These are phyloP conservation scores for Podarcis raffonei DNA, from an alignment of 2,113 vertebrate genomes.

Conservation along the genomic window DNA sequence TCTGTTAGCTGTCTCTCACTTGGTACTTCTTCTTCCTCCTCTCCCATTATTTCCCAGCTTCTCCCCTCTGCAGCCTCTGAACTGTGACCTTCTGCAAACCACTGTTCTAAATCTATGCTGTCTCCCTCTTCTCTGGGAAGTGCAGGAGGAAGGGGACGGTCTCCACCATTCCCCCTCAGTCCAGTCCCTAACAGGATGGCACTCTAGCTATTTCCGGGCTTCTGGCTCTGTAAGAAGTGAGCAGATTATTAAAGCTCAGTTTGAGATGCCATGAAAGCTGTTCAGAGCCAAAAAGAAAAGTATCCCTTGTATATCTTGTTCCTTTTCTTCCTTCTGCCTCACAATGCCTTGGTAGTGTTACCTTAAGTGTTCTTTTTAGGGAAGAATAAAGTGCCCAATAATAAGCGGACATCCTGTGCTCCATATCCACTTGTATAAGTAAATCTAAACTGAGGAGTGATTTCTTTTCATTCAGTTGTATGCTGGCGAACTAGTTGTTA, in stretches of 20 bases:
- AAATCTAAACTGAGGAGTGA: neutral
- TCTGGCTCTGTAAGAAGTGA: neutral
- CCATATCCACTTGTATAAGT: neutral
- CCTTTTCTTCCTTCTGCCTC: too few relatives aligned
- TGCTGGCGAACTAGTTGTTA: neutral
- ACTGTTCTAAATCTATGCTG: too few relatives aligned
- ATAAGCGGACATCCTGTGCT: neutral
- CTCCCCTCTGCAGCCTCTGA: too few relatives aligned
- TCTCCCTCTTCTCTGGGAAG: too few relatives aligned
- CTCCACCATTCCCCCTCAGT: too few relatives aligned
- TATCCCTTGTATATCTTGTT: neutral
- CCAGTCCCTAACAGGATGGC: too few relatives aligned
- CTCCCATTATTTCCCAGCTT: too few relatives aligned
- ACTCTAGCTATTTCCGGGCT: neutral
- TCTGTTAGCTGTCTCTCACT: too few relatives aligned
- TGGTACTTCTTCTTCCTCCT: too few relatives aligned
- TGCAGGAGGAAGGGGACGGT: neutral
- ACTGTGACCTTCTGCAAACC: too few relatives aligned
- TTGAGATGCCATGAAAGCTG: neutral
- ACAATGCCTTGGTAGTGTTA: neutral
- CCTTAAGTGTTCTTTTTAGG: neutral
- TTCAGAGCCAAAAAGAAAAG: neutral
- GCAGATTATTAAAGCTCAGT: neutral
- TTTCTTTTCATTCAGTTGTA: rapidly evolving
- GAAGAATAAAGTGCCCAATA: neutral